Evolutionary conservation across 2,888 invertebrate species (phyloP), one percentile per base, ranked within the genome.

Genomic region (Pimpla rufipes): DNA sequence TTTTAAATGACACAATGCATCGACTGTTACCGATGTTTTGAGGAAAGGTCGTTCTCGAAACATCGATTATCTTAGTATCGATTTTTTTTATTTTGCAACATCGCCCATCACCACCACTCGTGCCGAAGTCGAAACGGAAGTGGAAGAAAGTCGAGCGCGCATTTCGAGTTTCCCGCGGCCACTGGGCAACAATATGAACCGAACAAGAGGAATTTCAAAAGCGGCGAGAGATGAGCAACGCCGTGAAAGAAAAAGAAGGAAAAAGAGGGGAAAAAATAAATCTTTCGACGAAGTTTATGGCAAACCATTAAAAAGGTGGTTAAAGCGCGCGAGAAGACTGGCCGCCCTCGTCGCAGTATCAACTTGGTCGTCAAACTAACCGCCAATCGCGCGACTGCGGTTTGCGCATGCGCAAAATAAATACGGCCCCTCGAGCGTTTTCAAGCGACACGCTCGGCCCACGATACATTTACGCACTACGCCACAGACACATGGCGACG

Each of bases 101-200:
- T n/a, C n/a, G n/a, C n/a, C n/a, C n/a, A n/a, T n/a, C n/a, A n/a
- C n/a, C n/a, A n/a, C n/a, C n/a, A n/a, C n/a, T n/a, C n/a, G n/a
- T n/a, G n/a, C n/a, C n/a, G n/a, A n/a, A n/a, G n/a, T 59, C n/a
- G 52, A 40, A 37, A 10, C 11, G 11, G 45, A 45, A 47, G 59
- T 35, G 45, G n/a, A 29, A 18, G 23, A 71, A 42, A 40, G 40
- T 29, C 45, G 18, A 59, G 59, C 18, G 13, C 45, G 35, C 45
- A 59, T 62, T 42, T 35, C 21, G 47, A 0, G 45, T 45, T 73
- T 57, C 13, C 10, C 13, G 29, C 21, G 45, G 23, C 16, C 5
- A 45, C 40, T 87, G 85, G 87, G 75, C 71, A 81, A 79, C 82
- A 85, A 85, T 77, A 79, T 85, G 77, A 75, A 83, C n/a, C n/a